Evolutionary conservation across 2,797 vertebrate genomes (phyloP), one percentile per base, ranked within the genome.

Genomic region (Cirrhinus mrigala): DNA sequence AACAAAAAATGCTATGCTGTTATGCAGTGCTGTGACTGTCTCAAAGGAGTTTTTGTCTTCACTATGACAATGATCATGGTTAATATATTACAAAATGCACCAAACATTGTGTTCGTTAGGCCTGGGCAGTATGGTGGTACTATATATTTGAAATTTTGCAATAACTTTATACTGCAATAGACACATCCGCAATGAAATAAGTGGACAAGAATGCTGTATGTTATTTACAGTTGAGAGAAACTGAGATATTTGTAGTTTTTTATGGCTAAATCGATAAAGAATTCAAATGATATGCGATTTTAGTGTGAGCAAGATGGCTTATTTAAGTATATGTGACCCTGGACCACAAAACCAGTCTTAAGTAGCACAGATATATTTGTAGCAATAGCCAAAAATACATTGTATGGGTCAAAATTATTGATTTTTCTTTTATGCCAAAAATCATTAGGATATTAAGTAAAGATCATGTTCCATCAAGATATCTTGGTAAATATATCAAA

Each of bases 31-130:
- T 94, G 94, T 92, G 93, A 94, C 93, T 94, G 85, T 93, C 93
- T 93, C 84, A 87, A 90, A 93, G 79, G 58, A 74, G 58, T 90
- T 33, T 81, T 80, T 81, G 46, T 77, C 79, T 88, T 88, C 29
- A 91, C 81, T 82, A 90, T 91, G 89, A 80, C 85, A 89, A 86
- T 93, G 91, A 88, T 87, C 84, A 81, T 87, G 88, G 64, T 85
- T 89, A 86, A 79, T 90, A 90, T 90, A 86, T 91, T 96, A 95
- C 97, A 96, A 97, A 95, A 97, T 96, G 96, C 94, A 93, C 95
- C 93, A 94, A 94, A 93, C 93, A 95, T 94, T 94, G 94, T 95
- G 94, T 95, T 92, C 94, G 93, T 91, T 87, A 93, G 92, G 94
- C 88, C 90, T 94, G 90, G 87, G 93, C 93, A 88, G 64, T 78